Evolutionary conservation across 1,140 invertebrate species (phyloP), one percentile per base, ranked within the genome.

Genomic region (Leptopilina clavipes): DNA sequence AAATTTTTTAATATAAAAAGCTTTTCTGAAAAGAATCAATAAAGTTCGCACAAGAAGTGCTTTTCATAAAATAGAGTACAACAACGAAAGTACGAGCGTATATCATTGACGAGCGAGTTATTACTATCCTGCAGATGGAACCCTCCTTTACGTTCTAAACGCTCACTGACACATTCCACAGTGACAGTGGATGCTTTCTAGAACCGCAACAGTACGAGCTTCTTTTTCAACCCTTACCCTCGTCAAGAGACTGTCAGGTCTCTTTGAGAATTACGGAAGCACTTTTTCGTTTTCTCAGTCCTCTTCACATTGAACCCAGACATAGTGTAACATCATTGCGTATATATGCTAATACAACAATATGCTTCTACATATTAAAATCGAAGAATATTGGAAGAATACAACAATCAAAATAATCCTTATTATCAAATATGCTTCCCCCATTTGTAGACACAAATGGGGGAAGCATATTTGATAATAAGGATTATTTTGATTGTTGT

Each of bases 311-410:
- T 48, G 45, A 48, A 48, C 45, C 43, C 12, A 48, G 45, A 11
- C 45, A 48, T 14, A n/a, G 14, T 48, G n/a, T n/a, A n/a, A 48
- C 45, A 48, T 48, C 45, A 48, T 48, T 48, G 45, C 45, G 12
- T n/a, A n/a, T n/a, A n/a, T 48, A 48, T 48, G 45, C 45, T 48
- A 48, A 48, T 48, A 14, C 45, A 48, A 48, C 45, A 48, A 48
- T 48, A 5, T 14, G 1, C 11, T n/a, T 12, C 45, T 48, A n/a
- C n/a, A 48, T 48, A 48, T 48, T 48, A 48, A 48, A 48, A n/a
- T n/a, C n/a, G n/a, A n/a, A n/a, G n/a, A n/a, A n/a, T n/a, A n/a
- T n/a, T n/a, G n/a, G n/a, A n/a, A n/a, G n/a, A n/a, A n/a, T n/a
- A n/a, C n/a, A n/a, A n/a, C n/a, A n/a, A n/a, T n/a, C n/a, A n/a